Conservation (phyloP, 2,113 vertebrate genomes). For the Gadus chalcogrammus region DNA sequence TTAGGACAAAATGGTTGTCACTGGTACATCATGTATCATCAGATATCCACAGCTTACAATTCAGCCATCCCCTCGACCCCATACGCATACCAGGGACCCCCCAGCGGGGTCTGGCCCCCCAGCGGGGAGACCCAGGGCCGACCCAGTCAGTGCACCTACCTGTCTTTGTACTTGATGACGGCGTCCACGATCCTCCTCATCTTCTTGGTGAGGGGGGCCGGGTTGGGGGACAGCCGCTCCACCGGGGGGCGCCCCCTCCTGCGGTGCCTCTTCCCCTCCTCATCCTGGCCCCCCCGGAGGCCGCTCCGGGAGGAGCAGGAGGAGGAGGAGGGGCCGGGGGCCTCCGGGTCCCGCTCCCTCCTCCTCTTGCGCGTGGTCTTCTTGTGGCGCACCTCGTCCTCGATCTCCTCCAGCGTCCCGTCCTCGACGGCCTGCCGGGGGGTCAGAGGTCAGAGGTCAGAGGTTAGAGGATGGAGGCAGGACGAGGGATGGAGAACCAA, state of each 20-base stretch:
- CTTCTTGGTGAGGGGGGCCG: slow-evolving; percentile 87
- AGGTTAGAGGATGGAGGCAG: too few species aligned
- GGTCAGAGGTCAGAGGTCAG: not conserved
- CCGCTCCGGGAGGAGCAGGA: slow-evolving; percentile 77
- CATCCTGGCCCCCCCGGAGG: slow-evolving; percentile 78
- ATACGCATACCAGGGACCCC: too few species aligned
- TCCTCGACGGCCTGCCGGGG: slow-evolving; percentile 88
- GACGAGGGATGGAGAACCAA: too few species aligned
- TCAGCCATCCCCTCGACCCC: too few species aligned
- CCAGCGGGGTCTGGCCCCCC: not conserved
- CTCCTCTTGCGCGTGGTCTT: slow-evolving; percentile 92
- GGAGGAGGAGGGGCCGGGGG: slow-evolving; percentile 76
- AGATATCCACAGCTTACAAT: too few species aligned
- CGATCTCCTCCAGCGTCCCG: slow-evolving; percentile 91
- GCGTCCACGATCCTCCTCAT: slow-evolving; percentile 95
- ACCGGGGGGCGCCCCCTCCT: slow-evolving; percentile 87
- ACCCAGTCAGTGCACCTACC: slow-evolving; percentile 59
- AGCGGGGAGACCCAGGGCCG: not conserved
- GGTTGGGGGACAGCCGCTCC: slow-evolving; percentile 90
- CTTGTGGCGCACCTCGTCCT: slow-evolving; percentile 93
- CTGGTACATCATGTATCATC: too few species aligned
- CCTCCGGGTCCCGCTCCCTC: slow-evolving; percentile 80
- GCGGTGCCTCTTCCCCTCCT: slow-evolving; percentile 88
- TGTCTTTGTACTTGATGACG: slow-evolving; percentile 95
- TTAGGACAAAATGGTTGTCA: too few species aligned